Conservation (phyloP, 2,113 vertebrate genomes). For the Serinus canaria region DNA sequence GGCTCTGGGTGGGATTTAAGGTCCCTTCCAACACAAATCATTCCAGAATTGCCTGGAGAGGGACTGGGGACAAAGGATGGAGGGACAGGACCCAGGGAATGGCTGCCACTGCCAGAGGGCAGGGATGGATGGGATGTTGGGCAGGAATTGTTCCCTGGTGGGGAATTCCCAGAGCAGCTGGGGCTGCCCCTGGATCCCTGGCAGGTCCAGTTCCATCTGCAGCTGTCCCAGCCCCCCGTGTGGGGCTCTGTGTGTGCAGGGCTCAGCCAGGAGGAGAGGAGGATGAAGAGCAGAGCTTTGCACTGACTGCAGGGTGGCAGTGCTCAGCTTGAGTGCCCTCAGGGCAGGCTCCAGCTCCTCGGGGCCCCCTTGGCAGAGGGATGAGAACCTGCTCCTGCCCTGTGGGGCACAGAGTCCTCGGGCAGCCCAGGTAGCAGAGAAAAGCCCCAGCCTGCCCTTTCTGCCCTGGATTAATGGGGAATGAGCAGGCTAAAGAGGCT, state of each 20-base stretch:
- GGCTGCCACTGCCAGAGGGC: not conserved
- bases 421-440: not conserved
- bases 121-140: not conserved
- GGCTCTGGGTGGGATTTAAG: too few species aligned
- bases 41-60: too few species aligned
- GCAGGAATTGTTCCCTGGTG: not conserved
- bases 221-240: not conserved
- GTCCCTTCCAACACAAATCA: too few species aligned
- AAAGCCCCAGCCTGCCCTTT: accelerated
- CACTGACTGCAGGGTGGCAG: not conserved
- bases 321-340: not conserved
- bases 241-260: not conserved
- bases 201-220: not conserved
- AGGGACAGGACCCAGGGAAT: too few species aligned
- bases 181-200: not conserved
- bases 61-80: too few species aligned
- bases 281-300: not conserved
- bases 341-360: not conserved
- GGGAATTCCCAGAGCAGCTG: not conserved
- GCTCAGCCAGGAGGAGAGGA: not conserved
- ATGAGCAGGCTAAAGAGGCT: not conserved
- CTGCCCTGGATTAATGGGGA: accelerated
- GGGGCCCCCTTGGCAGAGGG: not conserved
- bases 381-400: not conserved
- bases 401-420: not conserved